These are phyloP conservation scores for Spizaetus ornatus DNA, from an alignment of 2,113 vertebrate species.

Conservation along the genomic window DNA sequence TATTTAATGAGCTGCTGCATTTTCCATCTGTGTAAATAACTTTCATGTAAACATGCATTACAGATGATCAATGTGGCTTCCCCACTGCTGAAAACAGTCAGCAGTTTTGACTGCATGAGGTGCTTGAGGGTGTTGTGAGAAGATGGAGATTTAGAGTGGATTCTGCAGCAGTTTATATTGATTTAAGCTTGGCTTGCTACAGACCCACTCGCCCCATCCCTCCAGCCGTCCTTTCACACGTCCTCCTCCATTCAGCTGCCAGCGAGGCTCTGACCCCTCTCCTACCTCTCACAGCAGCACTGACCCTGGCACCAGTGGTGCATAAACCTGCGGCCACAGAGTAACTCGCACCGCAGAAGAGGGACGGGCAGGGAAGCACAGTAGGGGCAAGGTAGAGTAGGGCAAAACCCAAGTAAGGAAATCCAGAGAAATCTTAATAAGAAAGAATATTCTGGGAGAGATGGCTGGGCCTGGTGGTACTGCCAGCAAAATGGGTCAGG, in stretches of 20 bases:
- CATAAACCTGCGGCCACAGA: accelerated
- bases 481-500: not conserved
- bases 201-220: not conserved
- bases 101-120: not conserved
- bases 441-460: not conserved
- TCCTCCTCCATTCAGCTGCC: not conserved
- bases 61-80: not conserved
- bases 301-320: not conserved
- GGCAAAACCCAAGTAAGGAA: not conserved
- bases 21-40: conserved; percentile 45
- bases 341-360: accelerated
- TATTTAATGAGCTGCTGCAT: conserved; percentile 6
- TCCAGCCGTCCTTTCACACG: not conserved
- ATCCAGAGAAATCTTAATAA: not conserved
- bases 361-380: accelerated
- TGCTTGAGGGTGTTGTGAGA: not conserved
- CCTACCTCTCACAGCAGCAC: accelerated
- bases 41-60: not conserved
- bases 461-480: not conserved
- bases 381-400: not conserved
- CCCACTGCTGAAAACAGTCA: not conserved
- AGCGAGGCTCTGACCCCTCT: not conserved
- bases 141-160: not conserved
- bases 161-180: not conserved
- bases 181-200: not conserved